Conservation (phyloP, 1,140 invertebrate species). For the Wiebesia pumilae region DNA sequence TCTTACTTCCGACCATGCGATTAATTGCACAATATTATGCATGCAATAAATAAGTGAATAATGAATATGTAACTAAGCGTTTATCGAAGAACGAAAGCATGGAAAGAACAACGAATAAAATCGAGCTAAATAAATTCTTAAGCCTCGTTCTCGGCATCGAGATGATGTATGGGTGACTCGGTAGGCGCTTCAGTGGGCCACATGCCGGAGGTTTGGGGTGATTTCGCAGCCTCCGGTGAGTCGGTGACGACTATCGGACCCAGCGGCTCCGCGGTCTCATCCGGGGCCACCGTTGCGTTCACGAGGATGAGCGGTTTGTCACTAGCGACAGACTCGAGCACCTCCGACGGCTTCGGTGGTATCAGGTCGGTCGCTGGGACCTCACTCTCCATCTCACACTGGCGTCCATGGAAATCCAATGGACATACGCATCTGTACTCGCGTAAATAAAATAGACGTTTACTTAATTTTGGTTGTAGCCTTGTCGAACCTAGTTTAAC, state of each 20-base stretch:
- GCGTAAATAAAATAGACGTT: not conserved
- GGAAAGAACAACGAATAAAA: not conserved
- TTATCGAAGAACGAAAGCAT: not conserved
- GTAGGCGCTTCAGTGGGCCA: slow-evolving; percentile 71
- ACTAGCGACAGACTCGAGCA: slow-evolving; percentile 52
- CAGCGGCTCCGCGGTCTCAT: slow-evolving; percentile 61
- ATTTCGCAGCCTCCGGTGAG: slow-evolving; percentile 60
- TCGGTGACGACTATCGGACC: slow-evolving; percentile 68
- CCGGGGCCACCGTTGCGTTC: not conserved
- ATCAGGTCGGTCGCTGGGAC: slow-evolving; percentile 67
- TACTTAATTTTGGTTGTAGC: not conserved
- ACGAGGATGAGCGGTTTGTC: not conserved
- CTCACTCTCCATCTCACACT: slow-evolving; percentile 69
- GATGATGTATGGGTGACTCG: slow-evolving; percentile 58
- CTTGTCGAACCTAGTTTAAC: not conserved
- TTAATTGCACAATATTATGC: too few species aligned
- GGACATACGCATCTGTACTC: slow-evolving; percentile 68
- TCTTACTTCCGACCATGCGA: too few species aligned
- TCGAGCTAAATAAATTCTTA: slow-evolving; percentile 25
- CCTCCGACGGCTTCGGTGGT: slow-evolving; percentile 64
- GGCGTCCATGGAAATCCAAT: slow-evolving; percentile 68
- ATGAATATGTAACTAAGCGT: slow-evolving; percentile 37
- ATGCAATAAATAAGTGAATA: slow-evolving; percentile 35
- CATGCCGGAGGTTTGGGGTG: slow-evolving; percentile 70
- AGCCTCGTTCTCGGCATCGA: slow-evolving; percentile 71